Evolutionary conservation across 2,888 invertebrate species (phyloP).

Genomic region (Poecilus cupreus): DNA sequence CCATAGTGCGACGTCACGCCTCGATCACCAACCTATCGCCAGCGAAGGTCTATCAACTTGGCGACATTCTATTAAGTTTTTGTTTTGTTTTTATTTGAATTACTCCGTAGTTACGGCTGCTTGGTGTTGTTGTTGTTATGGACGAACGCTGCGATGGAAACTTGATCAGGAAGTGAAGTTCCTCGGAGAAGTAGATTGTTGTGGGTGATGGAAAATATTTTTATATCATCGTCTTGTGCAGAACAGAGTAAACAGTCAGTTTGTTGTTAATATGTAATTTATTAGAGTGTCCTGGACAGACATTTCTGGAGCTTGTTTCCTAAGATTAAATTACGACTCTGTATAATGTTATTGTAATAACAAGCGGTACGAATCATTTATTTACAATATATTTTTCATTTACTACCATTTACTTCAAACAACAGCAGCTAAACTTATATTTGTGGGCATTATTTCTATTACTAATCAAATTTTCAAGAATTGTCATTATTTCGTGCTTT

Average conservation of each 20-base stretch:
- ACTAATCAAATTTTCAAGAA: no score
- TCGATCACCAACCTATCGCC: background rate
- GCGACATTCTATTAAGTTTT: slow-evolving; percentile 33
- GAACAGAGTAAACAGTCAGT: background rate
- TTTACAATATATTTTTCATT: no score
- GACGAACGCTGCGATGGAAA: background rate
- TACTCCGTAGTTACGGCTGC: background rate
- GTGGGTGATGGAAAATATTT: slow-evolving; percentile 19
- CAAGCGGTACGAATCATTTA: no score
- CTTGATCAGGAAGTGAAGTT: background rate
- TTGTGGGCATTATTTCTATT: no score
- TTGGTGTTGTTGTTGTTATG: slow-evolving; percentile 1
- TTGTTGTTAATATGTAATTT: slow-evolving; percentile 16
- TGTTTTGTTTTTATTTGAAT: slow-evolving; percentile 38
- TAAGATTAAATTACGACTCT: no score
- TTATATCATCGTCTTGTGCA: slow-evolving; percentile 16
- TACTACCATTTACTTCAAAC: no score
- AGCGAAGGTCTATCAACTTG: background rate
- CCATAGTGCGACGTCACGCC: background rate
- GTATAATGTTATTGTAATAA: no score
- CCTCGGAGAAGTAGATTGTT: background rate
- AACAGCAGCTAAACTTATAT: no score
- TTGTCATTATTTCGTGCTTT: no score
- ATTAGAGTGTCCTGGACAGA: background rate
- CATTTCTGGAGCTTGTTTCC: background rate